phyloP scores from a whole-genome alignment of 1,140 invertebrate species.

The Drosophila tristis region DNA sequence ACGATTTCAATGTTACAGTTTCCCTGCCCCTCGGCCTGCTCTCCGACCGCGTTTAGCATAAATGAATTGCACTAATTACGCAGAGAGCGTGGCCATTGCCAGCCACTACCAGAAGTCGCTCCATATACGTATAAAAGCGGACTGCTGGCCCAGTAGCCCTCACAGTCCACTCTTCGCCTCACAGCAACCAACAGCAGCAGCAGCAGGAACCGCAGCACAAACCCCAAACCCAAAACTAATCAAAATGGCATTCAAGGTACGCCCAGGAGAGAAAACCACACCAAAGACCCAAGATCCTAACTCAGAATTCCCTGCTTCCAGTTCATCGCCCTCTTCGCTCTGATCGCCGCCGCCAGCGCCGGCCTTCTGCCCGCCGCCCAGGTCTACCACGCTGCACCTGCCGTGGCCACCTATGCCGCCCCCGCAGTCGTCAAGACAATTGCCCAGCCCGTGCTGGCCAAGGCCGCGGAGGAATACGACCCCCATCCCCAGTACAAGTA shows the following conservation, averaged over 20 bases:
- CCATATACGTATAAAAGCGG: conserved; percentile 64
- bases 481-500: conserved; percentile 85
- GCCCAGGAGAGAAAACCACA: background rate
- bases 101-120: conserved; percentile 18
- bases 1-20: conserved; percentile 63
- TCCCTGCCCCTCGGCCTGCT: conserved; percentile 6
- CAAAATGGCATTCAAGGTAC: conserved; percentile 78
- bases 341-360: conserved; percentile 72
- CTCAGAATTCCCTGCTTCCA: conserved; percentile 9
- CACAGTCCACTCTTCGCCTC: conserved; percentile 60
- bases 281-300: conserved; percentile 13
- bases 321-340: conserved; percentile 73
- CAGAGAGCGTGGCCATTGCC: conserved; percentile 40
- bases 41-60: conserved; percentile 67
- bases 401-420: conserved; percentile 57
- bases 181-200: conserved; percentile 48
- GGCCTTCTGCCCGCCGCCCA: conserved; percentile 68
- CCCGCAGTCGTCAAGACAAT: conserved; percentile 51
- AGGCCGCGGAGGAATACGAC: conserved; percentile 73
- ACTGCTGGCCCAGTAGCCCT: conserved; percentile 44
- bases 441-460: conserved; percentile 62
- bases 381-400: conserved; percentile 70
- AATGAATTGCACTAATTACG: conserved; percentile 78
- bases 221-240: conserved; percentile 20
- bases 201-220: conserved; percentile 25